Evolutionary conservation across 2,797 vertebrate genomes (phyloP), one percentile per base, ranked within the genome.

Genomic region (Microcaecilia unicolor): DNA sequence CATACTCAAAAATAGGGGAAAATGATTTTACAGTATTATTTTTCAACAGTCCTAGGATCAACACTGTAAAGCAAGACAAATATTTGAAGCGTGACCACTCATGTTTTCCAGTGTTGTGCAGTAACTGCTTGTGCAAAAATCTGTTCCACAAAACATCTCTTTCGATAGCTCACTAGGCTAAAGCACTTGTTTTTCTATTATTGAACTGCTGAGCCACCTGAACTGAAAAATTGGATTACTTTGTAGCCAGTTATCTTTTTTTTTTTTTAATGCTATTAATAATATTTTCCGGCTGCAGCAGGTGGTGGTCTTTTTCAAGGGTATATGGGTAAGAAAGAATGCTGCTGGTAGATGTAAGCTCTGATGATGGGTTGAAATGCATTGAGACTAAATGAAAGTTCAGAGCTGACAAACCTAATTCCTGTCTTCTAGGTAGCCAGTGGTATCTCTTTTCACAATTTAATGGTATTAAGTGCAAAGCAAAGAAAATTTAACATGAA

Each of bases 111-210:
- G n/a, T 50, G 28, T 37, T 37, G 21, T 27, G 1, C 4, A 28
- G 7, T 13, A 44, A 27, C 17, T 47, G 8, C 11, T 15, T 64
- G 15, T 41, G 25, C 18, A 44, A 23, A 50, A 62, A 27, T 28
- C 24, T 22, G n/a, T 29, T 21, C 43, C 37, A 9, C 6, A 25
- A 13, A 41, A 41, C 44, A 26, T 15, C 28, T 34, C n/a, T 40
- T 5, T 3, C 50, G 25, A 25, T n/a, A 34, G 16, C 15, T 27
- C 18, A 29, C 2, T 10, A 24, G 3, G 6, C 9, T 39, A 28
- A 43, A 33, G 13, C 17, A 22, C 9, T 18, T 28, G 22, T 4
- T 15, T 51, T 48, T 55, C 23, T 43, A 9, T 13, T 46, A 16
- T 13, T 15, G 33, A 26, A 15, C 18, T 34, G 21, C 22, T 48